phyloP scores from a whole-genome alignment of 2,888 invertebrate species.

The Callimorpha dominula region DNA sequence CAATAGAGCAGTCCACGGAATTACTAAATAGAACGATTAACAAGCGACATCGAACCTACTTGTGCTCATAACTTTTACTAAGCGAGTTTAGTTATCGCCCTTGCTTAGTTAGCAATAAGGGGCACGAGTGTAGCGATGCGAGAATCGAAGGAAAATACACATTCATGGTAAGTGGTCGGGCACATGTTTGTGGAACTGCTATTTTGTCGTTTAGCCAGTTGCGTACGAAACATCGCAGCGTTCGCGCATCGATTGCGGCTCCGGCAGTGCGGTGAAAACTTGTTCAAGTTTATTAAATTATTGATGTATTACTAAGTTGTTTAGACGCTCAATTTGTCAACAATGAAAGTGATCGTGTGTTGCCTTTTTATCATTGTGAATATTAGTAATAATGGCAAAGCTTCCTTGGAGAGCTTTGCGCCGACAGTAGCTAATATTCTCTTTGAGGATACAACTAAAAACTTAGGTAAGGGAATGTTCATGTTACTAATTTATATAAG shows the following conservation, averaged over 20 bases:
- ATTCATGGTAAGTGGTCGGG: conserved; percentile 41
- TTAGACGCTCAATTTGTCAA: conserved; percentile 23
- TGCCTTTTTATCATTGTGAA: conserved; percentile 74
- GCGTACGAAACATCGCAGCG: conserved; percentile 29
- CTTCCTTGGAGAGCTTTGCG: conserved; percentile 76
- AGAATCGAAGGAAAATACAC: conserved; percentile 18
- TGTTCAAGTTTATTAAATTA: not conserved
- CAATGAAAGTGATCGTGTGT: conserved; percentile 75
- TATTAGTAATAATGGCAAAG: conserved; percentile 77
- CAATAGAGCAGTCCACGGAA: conserved; percentile 25
- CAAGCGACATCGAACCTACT: conserved; percentile 27
- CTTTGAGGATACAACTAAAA: conserved; percentile 73
- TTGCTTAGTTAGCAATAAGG: conserved; percentile 6
- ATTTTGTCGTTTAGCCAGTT: conserved; percentile 41
- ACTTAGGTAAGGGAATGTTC: conserved; percentile 64
- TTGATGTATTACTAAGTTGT: conserved; percentile 1
- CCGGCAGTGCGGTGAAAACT: conserved; percentile 27
- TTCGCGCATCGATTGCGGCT: conserved; percentile 24
- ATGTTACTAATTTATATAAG: conserved; percentile 3
- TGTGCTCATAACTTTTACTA: conserved; percentile 25
- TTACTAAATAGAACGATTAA: conserved; percentile 38
- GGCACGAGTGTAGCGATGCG: conserved; percentile 15
- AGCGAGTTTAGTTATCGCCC: conserved; percentile 9
- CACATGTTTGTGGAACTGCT: conserved; percentile 42
- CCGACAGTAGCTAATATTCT: conserved; percentile 67